Conservation (phyloP, 2,888 invertebrate species). For the Nasonovia ribisnigri region DNA sequence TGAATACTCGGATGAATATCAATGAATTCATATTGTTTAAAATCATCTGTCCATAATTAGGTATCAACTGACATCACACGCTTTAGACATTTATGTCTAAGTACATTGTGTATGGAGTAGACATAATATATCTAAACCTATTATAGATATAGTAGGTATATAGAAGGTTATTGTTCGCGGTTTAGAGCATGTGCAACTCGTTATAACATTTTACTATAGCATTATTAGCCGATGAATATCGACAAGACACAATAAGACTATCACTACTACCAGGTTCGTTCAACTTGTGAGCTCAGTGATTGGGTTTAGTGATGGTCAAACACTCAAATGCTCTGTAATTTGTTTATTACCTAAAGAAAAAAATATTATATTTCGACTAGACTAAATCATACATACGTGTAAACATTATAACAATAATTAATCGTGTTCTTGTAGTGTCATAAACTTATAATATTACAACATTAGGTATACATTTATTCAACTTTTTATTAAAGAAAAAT, state of each 20-base stretch:
- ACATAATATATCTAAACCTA: no score
- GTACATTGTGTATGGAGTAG: not conserved
- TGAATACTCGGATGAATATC: not conserved
- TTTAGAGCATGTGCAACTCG: conserved; percentile 29
- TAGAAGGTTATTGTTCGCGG: conserved; percentile 18
- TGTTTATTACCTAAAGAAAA: not conserved
- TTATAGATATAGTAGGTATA: not conserved
- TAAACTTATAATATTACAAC: not conserved
- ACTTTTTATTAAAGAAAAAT: not conserved
- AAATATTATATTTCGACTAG: not conserved
- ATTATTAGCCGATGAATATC: conserved; percentile 12
- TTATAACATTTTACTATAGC: not conserved
- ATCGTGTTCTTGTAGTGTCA: not conserved
- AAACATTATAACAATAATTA: not conserved
- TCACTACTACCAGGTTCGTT: conserved; percentile 33
- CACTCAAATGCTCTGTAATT: not conserved
- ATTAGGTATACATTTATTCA: not conserved
- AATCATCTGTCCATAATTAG: not conserved
- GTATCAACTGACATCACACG: not conserved
- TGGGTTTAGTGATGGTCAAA: not conserved
- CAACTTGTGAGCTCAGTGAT: conserved; percentile 19
- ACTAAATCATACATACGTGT: not conserved
- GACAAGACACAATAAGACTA: conserved; percentile 34
- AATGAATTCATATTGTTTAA: not conserved
- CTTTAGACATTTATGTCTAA: not conserved